Percentiles rank a stretch among this genome's conserved stretches.
phyloP scores from a whole-genome alignment of 2,113 vertebrate genomes.

The Cynocephalus volans region DNA sequence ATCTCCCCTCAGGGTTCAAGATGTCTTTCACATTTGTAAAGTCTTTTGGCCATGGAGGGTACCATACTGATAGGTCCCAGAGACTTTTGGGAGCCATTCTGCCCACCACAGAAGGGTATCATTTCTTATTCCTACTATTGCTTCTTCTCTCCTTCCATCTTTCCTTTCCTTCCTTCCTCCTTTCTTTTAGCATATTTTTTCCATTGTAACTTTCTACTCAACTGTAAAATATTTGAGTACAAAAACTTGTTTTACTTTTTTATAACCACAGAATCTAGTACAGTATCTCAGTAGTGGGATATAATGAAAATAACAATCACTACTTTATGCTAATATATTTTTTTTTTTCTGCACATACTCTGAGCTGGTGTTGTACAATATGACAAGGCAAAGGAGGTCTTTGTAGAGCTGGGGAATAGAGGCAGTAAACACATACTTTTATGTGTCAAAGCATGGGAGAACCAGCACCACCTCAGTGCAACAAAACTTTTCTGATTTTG shows the following conservation, averaged over 20 bases:
- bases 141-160: background rate
- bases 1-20: background rate
- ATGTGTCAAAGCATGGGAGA: background rate
- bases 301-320: background rate
- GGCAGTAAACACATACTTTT: background rate
- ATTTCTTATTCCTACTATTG: background rate
- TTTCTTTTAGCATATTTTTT: background rate
- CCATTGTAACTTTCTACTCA: background rate
- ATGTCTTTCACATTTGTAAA: background rate
- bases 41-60: background rate
- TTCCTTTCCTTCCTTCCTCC: background rate
- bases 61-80: background rate
- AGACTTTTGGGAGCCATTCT: background rate
- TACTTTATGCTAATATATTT: too few relatives aligned
- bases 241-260: background rate
- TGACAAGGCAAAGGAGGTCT: background rate
- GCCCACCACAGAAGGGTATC: background rate
- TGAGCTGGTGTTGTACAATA: background rate
- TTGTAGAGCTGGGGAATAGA: background rate
- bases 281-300: background rate
- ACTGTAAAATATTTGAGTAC: background rate
- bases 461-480: accelerated
- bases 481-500: background rate
- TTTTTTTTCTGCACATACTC: background rate
- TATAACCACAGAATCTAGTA: background rate